Evolutionary conservation across 2,113 vertebrate genomes (phyloP), one percentile per base, ranked within the genome.

Genomic region (Labeo catla): DNA sequence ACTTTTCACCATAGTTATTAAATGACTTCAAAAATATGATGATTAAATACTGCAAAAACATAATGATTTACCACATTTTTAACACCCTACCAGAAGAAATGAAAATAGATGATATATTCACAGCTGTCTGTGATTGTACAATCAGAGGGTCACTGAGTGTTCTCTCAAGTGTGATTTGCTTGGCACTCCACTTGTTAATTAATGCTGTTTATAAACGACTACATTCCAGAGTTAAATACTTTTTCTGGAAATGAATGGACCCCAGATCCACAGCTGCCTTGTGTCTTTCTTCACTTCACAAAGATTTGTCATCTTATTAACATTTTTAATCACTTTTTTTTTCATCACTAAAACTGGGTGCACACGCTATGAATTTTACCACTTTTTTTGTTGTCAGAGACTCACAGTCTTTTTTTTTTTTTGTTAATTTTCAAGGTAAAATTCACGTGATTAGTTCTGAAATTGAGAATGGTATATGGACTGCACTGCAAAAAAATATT

Each of bases 121-220:
- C 77, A 80, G 54, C 45, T 34, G 15, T 66, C 79, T 47, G n/a
- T 66, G 45, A 82, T 68, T 34, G 45, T 82, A 84, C 82, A 84
- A 84, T 84, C 82, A 45, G 73, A 23, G 66, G 66, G 82, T 84
- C 82, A 84, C 12, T 84, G 82, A 84, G 82, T 43, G 82, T 70
- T 83, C 65, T 6, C 70, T 36, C 45, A 81, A 81, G 79, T 81
- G 79, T 66, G 13, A 66, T 47, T 66, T 81, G 61, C 13, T 59
- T 57, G 34, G 15, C 15, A 77, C 36, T 28, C 50, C 54, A 23
- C 54, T 80, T 45, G 39, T 15, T 54, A 80, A 47, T 16, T 23
- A 79, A 79, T 80, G 21, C 8, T 8, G 12, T 80, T 63, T 6
- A 23, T 23, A 12, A 79, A 43, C 54, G 43, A 11, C 36, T n/a